Evolutionary conservation across 2,113 vertebrate genomes (phyloP), one percentile per base, ranked within the genome.

Genomic region (Colius striatus): DNA sequence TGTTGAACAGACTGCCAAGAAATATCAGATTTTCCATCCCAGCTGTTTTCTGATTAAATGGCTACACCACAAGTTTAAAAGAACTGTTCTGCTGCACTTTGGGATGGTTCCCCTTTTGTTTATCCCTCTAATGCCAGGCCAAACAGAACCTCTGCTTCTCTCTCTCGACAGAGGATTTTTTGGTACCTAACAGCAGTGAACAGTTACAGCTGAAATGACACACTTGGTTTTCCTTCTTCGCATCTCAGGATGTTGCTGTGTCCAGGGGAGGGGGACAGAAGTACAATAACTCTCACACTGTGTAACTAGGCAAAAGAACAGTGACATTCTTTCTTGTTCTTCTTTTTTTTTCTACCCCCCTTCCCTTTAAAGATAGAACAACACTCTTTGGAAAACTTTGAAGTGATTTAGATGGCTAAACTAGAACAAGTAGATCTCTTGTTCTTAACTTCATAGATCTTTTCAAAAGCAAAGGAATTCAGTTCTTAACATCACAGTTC

Each of bases 1-100:
- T 36, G 22, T 91, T 90, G 14, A 1, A 0, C 67, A 54, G 53
- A 9, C 65, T 95, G 96, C 93, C 95, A 97, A 82, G 85, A 95
- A 96, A 84, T 48, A 92, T 95, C 93, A 96, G 47, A 88, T 91
- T 96, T 96, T 95, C 96, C 93, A 94, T 92, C 73, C 85, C 90
- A 95, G 85, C 83, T 96, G 94, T 84, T 93, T 90, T 93, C 62
- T 87, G 87, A 94, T 96, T 92, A 71, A 94, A 91, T 76, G 92
- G 89, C 84, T 92, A 72, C 84, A 72, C 91, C 92, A 54, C 2
- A 27, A 95, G 70, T 68, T 88, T 83, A 26, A 72, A 85, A 78
- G 76, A 87, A 68, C 87, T 87, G 78, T 22, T 95, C 91, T 94
- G 95, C 95, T 94, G 94, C 48, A 38, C 91, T 84, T 94, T 34